Base-by-base conservation (phyloP, 2,797 vertebrate genomes). In the Coccyzus lansbergi region DNA sequence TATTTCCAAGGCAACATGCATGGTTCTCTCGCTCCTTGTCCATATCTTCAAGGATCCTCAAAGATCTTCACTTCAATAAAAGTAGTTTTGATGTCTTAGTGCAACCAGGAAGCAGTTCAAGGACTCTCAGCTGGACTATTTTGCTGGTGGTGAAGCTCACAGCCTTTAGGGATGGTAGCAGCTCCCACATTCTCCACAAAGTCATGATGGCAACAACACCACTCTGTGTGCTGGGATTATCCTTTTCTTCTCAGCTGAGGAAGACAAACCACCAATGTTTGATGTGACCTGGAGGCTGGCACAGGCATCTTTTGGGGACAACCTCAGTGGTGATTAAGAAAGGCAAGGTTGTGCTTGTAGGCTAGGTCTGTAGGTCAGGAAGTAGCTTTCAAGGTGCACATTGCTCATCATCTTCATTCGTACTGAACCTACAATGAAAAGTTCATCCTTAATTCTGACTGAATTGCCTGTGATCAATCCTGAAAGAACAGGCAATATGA, bases 1-100 rank as follows among this genome's bases (percentile, higher is more conserved):
- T 6, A 29, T 69, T 80, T 49, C 18, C 58, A 64, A 60, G 8
- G 13, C 22, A 13, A 10, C 18, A 51, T 1, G 10, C 0, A 0
- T 68, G 25, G 22, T n/a, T 46, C 7, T 63, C 16, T 46, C 3
- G 0, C 18, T 18, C 25, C 4, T 59, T 0, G 3, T 38, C 38
- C 28, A 33, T 14, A 36, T 36, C 14, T 48, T 40, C 15, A 68
- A 33, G 56, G 33, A 42, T 75, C 17, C 16, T 69, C 38, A 84
- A 40, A 59, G 31, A 8, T 70, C 38, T 65, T 53, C 34, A 55
- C 7, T 12, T 33, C 40, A 55, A 2, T 49, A 60, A 49, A 77
- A 49, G 12, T 36, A 28, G 13, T 59, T 82, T 6, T 53, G 26
- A 9, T 42, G 26, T 10, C 58, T 70, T 58, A 13, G 5, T 68